These are phyloP conservation scores for Micrasema longulum DNA, from an alignment of 1,140 invertebrate genomes.

Conservation along the genomic window DNA sequence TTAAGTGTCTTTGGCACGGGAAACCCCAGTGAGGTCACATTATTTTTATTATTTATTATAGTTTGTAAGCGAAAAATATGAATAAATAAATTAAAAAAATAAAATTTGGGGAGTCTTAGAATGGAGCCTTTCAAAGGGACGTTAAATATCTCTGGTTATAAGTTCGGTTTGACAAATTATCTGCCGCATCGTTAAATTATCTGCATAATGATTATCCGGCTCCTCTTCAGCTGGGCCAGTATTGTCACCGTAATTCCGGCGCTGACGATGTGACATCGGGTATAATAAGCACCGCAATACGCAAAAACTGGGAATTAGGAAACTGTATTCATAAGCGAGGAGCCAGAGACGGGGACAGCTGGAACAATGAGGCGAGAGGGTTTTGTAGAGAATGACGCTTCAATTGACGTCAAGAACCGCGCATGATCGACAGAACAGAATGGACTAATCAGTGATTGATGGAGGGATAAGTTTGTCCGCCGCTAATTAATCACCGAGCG, in stretches of 20 bases:
- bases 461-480: conserved; percentile 42
- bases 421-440: conserved; percentile 51
- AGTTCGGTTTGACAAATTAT: conserved; percentile 47
- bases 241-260: conserved; percentile 40
- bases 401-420: conserved; percentile 21
- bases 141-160: conserved; percentile 14
- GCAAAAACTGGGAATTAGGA: not conserved
- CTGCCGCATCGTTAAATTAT: conserved; percentile 50
- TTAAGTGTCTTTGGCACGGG: too few relatives aligned
- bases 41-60: too few relatives aligned
- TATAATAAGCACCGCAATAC: conserved; percentile 7
- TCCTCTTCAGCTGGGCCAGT: conserved; percentile 12
- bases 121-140: not conserved
- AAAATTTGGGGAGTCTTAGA: not conserved
- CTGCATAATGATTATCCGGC: conserved; percentile 38
- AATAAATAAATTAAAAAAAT: too few relatives aligned
- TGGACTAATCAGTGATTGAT: conserved; percentile 55
- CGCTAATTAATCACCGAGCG: conserved; percentile 51
- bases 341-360: not conserved
- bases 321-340: not conserved
- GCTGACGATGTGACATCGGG: conserved; percentile 42
- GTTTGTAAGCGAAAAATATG: too few relatives aligned
- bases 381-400: conserved; percentile 20
- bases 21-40: too few relatives aligned
- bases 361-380: not conserved